phyloP scores from a whole-genome alignment of 1,140 invertebrate species.

The Conus betulinus region DNA sequence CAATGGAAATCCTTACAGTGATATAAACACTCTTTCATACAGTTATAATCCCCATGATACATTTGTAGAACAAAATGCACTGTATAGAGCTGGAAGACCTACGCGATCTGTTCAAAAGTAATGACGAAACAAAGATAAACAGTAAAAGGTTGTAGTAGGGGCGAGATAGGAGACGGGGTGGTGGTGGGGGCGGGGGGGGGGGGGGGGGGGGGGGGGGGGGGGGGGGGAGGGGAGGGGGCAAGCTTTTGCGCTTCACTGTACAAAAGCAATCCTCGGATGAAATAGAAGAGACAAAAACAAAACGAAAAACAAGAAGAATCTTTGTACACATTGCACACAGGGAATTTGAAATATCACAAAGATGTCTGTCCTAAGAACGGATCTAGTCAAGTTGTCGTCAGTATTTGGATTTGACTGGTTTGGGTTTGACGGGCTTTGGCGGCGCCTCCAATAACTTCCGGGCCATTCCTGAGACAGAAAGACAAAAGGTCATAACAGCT shows the following conservation, averaged over 20 bases:
- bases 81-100: too few relatives aligned
- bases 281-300: background rate
- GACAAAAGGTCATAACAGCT: background rate
- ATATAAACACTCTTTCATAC: too few relatives aligned
- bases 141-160: background rate
- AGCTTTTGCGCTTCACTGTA: too few relatives aligned
- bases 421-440: conserved; percentile 7
- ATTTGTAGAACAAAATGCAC: too few relatives aligned
- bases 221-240: too few relatives aligned
- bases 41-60: too few relatives aligned
- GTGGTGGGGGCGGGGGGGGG: too few relatives aligned
- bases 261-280: too few relatives aligned
- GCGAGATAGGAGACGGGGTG: background rate
- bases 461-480: conserved; percentile 27
- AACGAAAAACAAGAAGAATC: background rate
- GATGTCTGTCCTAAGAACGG: background rate
- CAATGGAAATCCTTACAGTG: too few relatives aligned
- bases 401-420: conserved; percentile 30
- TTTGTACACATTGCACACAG: background rate
- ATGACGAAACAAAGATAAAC: background rate
- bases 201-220: too few relatives aligned
- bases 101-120: too few relatives aligned
- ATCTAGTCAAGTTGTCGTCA: background rate
- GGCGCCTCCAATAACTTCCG: conserved; percentile 28
- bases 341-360: background rate